A percentile compares a stretch with the other conserved stretches of the same genome.
Evolutionary conservation across 2,113 vertebrate species (phyloP).

Genomic region (Chauna torquata): DNA sequence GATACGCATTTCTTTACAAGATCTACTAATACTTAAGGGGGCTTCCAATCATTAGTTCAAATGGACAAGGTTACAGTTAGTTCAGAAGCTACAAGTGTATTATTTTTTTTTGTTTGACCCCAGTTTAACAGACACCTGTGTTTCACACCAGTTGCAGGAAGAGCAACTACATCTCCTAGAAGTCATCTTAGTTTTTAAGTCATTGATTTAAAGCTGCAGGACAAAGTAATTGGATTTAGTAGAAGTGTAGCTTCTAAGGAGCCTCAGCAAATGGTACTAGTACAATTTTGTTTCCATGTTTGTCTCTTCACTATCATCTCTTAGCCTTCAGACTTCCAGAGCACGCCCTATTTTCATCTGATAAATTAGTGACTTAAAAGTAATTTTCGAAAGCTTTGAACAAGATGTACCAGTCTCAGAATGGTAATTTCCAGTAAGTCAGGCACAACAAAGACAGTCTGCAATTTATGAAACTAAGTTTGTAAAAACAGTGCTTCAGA

Average conservation of each 20-base stretch:
- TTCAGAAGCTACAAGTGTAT: background rate
- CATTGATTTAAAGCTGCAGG: slow-evolving; percentile 33
- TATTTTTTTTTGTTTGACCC: background rate
- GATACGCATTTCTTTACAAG: background rate
- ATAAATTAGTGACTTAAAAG: slow-evolving; percentile 48
- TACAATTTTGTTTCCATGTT: background rate
- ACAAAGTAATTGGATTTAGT: slow-evolving; percentile 27
- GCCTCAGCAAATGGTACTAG: background rate
- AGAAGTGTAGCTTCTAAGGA: slow-evolving; percentile 37
- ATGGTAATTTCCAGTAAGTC: slow-evolving; percentile 22
- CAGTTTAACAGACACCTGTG: background rate
- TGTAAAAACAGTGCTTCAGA: slow-evolving; percentile 39
- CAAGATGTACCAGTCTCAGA: slow-evolving; percentile 10
- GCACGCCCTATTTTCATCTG: background rate
- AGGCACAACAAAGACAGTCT: slow-evolving; percentile 4
- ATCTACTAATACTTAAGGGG: background rate
- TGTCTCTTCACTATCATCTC: background rate
- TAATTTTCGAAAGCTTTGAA: slow-evolving; percentile 50
- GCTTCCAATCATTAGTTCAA: background rate
- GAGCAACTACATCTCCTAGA: slow-evolving; percentile 9
- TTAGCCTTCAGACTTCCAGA: background rate
- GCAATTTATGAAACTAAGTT: slow-evolving; percentile 35
- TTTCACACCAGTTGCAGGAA: slow-evolving; percentile 13
- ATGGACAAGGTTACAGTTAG: background rate
- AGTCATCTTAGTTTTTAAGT: slow-evolving; percentile 12